A percentile compares a stretch with the other conserved stretches of the same genome.
phyloP scores from a whole-genome alignment of 2,113 vertebrate genomes.

The Rhagologus leucostigma region DNA sequence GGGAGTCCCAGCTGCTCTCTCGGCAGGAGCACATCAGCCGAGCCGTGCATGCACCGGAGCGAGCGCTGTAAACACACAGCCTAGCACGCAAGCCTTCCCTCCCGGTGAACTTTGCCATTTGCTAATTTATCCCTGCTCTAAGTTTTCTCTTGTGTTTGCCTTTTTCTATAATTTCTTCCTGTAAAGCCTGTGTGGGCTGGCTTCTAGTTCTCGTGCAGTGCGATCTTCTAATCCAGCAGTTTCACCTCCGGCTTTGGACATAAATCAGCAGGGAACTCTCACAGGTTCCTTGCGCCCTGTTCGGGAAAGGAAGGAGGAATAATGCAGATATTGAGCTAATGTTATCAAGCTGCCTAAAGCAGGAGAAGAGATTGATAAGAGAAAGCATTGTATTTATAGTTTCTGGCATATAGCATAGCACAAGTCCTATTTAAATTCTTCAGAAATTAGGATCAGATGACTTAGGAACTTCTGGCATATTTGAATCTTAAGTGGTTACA shows the following conservation, averaged over 20 bases:
- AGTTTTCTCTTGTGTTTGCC: neutral
- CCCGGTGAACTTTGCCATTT: neutral
- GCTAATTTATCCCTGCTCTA: neutral
- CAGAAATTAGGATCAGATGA: conserved; percentile 61
- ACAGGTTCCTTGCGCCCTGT: neutral
- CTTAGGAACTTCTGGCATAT: conserved; percentile 12
- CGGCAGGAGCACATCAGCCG: neutral
- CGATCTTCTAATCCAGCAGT: neutral
- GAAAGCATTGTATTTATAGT: conserved; percentile 30
- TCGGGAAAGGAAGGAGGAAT: neutral
- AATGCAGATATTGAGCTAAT: neutral
- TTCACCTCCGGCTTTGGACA: neutral
- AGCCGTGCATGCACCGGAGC: neutral
- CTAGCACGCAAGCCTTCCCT: neutral
- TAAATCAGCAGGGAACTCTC: neutral
- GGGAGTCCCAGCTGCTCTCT: neutral
- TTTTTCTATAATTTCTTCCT: neutral
- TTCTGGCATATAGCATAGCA: conserved; percentile 5
- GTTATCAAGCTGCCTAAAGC: neutral
- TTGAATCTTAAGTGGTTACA: conserved; percentile 50
- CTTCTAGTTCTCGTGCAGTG: neutral
- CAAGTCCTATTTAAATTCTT: conserved; percentile 44
- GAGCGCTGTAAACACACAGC: neutral
- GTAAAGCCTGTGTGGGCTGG: conserved; percentile 9
- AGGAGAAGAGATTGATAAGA: conserved; percentile 19